phyloP scores from a whole-genome alignment of 2,797 vertebrate genomes.

The Ispidina lecontei region DNA sequence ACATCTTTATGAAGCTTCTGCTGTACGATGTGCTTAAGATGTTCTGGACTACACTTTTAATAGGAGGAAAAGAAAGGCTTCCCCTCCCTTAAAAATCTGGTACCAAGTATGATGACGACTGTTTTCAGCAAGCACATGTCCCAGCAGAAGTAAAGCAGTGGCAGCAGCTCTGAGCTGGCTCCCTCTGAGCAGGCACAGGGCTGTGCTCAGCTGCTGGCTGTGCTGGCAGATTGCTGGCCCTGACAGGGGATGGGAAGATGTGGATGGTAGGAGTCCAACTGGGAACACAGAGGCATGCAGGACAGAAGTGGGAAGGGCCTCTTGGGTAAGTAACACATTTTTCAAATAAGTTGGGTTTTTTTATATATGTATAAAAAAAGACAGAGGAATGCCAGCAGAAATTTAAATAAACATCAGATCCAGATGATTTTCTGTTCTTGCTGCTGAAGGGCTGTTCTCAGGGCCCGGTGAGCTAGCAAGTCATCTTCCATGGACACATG shows the following conservation, averaged over 20 bases:
- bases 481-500: background rate
- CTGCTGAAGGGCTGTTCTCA: background rate
- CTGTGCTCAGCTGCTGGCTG: background rate
- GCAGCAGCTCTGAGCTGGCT: background rate
- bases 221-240: background rate
- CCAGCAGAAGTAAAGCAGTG: background rate
- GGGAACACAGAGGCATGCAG: background rate
- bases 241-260: fast-evolving
- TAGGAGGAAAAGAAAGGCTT: background rate
- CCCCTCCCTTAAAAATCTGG: background rate
- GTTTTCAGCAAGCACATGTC: background rate
- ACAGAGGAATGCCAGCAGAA: background rate
- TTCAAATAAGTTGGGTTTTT: background rate
- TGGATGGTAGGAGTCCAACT: background rate
- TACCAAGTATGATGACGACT: background rate
- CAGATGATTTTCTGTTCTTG: background rate
- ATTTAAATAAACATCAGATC: background rate
- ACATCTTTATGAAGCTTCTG: background rate
- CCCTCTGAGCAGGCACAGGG: background rate
- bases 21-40: background rate
- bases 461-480: background rate
- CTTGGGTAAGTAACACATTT: background rate
- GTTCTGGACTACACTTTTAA: background rate
- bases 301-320: background rate
- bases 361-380: background rate